Percentiles rank a stretch among this genome's conserved stretches.
Conservation (phyloP, 2,797 vertebrate species). For the Sebastiscus tertius region DNA sequence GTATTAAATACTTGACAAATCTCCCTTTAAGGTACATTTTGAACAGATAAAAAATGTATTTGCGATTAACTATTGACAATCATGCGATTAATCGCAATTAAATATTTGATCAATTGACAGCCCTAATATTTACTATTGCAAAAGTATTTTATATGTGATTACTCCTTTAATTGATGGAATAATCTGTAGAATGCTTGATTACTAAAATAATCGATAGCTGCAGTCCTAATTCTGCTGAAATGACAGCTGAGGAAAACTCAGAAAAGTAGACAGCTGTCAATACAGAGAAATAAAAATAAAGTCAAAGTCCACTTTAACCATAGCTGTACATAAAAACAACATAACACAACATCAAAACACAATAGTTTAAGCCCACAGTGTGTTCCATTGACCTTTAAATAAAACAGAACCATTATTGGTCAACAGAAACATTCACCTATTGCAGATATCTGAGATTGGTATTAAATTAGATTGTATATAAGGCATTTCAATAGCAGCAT, state of each 20-base stretch:
- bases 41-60: too few species aligned
- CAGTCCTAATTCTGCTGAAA: not conserved
- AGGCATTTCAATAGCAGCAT: not conserved
- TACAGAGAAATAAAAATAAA: not conserved
- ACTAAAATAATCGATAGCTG: too few species aligned
- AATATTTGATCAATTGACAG: too few species aligned
- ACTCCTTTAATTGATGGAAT: too few species aligned
- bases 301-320: not conserved
- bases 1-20: too few species aligned
- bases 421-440: not conserved
- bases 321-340: not conserved
- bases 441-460: not conserved
- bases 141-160: too few species aligned
- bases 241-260: not conserved
- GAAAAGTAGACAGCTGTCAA: conserved; percentile 19
- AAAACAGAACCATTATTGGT: conserved; percentile 12
- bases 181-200: too few species aligned
- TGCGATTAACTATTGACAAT: too few species aligned
- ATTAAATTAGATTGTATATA: conserved; percentile 13
- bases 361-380: not conserved
- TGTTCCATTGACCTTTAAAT: conserved; percentile 1
- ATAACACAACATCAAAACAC: not conserved
- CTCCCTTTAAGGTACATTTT: too few species aligned
- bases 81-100: too few species aligned
- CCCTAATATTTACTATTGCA: too few species aligned